Base-by-base conservation (phyloP, 2,888 invertebrate species). In the Neoascia interrupta region DNA sequence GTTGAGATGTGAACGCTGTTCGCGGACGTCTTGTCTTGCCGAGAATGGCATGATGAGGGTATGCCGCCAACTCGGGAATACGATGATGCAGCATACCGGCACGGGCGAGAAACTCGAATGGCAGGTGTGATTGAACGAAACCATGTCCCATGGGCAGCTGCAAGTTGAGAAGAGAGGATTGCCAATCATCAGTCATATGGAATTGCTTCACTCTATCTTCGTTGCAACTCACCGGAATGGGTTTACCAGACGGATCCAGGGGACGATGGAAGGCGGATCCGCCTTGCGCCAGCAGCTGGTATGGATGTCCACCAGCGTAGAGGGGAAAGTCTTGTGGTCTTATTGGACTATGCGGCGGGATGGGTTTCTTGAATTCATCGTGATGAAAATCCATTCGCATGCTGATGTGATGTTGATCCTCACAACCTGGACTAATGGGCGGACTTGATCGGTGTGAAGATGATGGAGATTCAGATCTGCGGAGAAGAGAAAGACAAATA, bases 1-100 rank as follows among this genome's bases (percentile, higher is more conserved):
- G 99, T 87, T 99, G 99, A 0, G 91, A 89, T 1, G 99, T 99
- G 91, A 99, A 99, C 1, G 99, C 99, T 0, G 99, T 99, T 69
- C 99, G 91, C 0, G 99, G 99, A 82, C 99, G 91, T 64, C 97
- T 90, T 36, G 97, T 96, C 90, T 97, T 97, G 3, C 95, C 95
- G 72, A 95, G 89, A 34, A 95, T 91, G 0, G 96, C 95, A 88
- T 96, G 96, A 10, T 94, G 94, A 3, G 88, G 87, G 84, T 88
- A 88, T 93, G 96, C 96, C 84, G 95, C 92, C 53, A 96, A 88
- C 85, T 96, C 96, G 0, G 96, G 96, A 85, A 96, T 91, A 86
- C 97, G 91, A 37, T 96, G 96, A 86, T 97, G 97, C 82, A 97
- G 92, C 95, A 97, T 96, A 18, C 97, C 97, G 2, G 96, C 95